These are phyloP conservation scores for Thrips palmi DNA, from an alignment of 1,140 invertebrate genomes.

Conservation along the genomic window DNA sequence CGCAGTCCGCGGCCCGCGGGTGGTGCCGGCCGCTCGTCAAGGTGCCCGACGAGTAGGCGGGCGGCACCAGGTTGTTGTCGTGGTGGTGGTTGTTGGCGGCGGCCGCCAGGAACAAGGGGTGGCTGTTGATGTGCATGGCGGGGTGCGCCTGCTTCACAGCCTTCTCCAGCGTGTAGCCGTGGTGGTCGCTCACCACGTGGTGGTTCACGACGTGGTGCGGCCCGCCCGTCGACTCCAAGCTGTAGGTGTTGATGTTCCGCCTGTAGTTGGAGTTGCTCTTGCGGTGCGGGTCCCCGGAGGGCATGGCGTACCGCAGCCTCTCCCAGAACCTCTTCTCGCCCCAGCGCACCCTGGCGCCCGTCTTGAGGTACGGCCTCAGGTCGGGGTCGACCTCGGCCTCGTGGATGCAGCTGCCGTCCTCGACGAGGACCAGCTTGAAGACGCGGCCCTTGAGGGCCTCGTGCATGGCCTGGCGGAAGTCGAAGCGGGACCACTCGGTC, in stretches of 20 bases:
- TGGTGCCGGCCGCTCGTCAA: slow-evolving; percentile 23
- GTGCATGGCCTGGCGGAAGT: slow-evolving; percentile 66
- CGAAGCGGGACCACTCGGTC: slow-evolving; percentile 69
- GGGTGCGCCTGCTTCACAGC: slow-evolving; percentile 25
- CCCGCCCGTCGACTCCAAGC: slow-evolving; percentile 37
- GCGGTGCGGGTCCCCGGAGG: slow-evolving; percentile 42
- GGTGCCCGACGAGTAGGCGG: slow-evolving; percentile 18
- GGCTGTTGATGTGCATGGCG: slow-evolving; percentile 21
- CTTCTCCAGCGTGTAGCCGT: slow-evolving; percentile 24
- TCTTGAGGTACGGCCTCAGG: slow-evolving; percentile 70
- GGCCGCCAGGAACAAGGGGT: slow-evolving; percentile 27
- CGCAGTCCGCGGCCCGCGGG: slow-evolving; percentile 29
- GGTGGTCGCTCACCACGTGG: slow-evolving; percentile 28
- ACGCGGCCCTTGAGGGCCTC: slow-evolving; percentile 66
- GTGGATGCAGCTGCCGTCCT: slow-evolving; percentile 54
- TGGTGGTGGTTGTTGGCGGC: slow-evolving; percentile 21
- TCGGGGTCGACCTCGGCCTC: slow-evolving; percentile 75
- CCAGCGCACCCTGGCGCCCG: slow-evolving; percentile 63
- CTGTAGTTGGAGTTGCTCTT: slow-evolving; percentile 30
- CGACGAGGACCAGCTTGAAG: slow-evolving; percentile 70
- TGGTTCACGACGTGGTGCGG: slow-evolving; percentile 27
- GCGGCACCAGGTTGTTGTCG: slow-evolving; percentile 17
- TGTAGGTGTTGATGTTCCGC: slow-evolving; percentile 60
- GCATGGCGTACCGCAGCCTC: slow-evolving; percentile 73
- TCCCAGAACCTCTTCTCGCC: slow-evolving; percentile 85